phyloP scores from a whole-genome alignment of 2,113 vertebrate species.

The Ctenodactylus gundi region DNA sequence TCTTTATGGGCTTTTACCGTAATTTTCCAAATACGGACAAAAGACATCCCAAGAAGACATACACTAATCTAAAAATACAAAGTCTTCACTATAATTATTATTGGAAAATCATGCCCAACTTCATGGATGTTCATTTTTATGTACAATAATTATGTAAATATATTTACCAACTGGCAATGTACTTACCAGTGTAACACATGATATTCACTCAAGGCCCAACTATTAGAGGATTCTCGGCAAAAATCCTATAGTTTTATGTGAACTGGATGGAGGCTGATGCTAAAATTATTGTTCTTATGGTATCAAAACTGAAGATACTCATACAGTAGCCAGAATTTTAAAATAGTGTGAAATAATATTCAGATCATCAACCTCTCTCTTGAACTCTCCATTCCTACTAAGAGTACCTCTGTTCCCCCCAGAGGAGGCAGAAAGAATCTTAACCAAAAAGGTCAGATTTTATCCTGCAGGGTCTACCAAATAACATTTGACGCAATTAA shows the following conservation, averaged over 20 bases:
- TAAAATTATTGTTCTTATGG: neutral
- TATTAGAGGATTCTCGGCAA: neutral
- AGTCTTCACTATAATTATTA: neutral
- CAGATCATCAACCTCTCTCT: neutral
- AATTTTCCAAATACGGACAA: conserved; percentile 35
- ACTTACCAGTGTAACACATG: too few relatives aligned
- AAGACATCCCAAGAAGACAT: neutral
- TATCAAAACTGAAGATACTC: neutral
- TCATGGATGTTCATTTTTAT: neutral
- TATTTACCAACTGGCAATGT: too few relatives aligned
- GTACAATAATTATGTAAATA: neutral
- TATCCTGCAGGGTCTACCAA: neutral
- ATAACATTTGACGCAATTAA: conserved; percentile 24
- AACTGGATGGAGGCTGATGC: neutral
- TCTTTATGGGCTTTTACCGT: neutral
- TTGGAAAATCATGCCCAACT: neutral
- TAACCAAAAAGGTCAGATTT: neutral
- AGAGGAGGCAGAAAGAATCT: neutral
- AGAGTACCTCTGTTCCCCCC: neutral
- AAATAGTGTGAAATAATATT: conserved; percentile 4
- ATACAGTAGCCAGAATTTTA: conserved; percentile 33
- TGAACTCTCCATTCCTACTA: neutral
- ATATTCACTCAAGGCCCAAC: conserved; percentile 1
- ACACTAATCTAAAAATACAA: neutral
- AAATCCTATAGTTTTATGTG: neutral